Base-by-base conservation (phyloP, 2,113 vertebrate genomes). In the Hepsetus odoe region DNA sequence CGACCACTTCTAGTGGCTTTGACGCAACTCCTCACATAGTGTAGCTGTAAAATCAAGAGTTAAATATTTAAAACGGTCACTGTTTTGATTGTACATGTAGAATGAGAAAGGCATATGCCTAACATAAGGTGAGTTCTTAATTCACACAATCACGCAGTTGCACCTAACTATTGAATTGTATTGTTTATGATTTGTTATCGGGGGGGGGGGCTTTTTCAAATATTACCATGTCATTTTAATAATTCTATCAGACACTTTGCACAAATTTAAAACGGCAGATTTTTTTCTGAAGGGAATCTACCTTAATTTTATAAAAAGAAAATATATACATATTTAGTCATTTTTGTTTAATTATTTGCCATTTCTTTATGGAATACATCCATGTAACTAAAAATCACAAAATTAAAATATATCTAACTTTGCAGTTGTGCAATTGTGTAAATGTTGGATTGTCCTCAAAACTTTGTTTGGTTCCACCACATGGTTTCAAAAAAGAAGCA, bases 31-130 rank as follows among this genome's bases (percentile, higher is more conserved):
- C 18, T 53, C 30, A 38, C 20, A 22, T 10, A 10, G 16, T 14
- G 7, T 46, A n/a, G 33, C n/a, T 42, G 53, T 79, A 42, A 62
- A 62, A 38, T 64, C 22, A 51, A 12, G n/a, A 5, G 5, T 10
- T 30, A 1, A 32, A 10, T 70, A 72, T 28, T 72, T 72, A 18
- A 32, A 64, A 12, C 65, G 30, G 42, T 40, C 12, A 42, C 22
- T 46, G 44, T 40, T 13, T 38, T 72, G 56, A 72, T 71, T 64
- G 16, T 53, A 71, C 67, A 71, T 33, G 28, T 76, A 32, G 42
- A 12, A 16, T 40, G 56, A 16, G 32, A 38, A 35, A 6, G 38
- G 4, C 13, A 49, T 46, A 59, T n/a, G 8, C 9, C 22, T 49
- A 61, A n/a, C 32, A 20, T 59, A 53, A 66, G 30, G 20, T 26